Evolutionary conservation across 2,113 vertebrate species (phyloP).

Genomic region (Gadus chalcogrammus): DNA sequence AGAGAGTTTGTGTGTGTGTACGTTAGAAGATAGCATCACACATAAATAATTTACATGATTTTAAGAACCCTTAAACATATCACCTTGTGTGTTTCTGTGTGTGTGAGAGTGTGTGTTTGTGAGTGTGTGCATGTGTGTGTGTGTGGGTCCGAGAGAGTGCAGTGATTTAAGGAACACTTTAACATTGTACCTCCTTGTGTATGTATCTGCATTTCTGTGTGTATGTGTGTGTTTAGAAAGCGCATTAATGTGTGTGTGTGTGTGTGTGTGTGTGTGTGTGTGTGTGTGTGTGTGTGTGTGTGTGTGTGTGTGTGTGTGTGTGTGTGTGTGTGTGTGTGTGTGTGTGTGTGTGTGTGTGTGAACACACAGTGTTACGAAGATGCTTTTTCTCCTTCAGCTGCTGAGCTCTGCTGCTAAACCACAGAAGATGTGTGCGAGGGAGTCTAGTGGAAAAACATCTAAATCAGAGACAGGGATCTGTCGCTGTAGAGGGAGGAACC

Average conservation of each 20-base stretch:
- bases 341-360: not conserved
- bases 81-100: too few relatives aligned
- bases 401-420: not conserved
- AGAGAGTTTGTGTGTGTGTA: too few relatives aligned
- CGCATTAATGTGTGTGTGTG: not conserved
- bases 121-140: too few relatives aligned
- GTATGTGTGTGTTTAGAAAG: too few relatives aligned
- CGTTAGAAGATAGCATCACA: too few relatives aligned
- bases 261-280: constrained; percentile 19
- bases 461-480: constrained; percentile 22
- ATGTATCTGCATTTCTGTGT: too few relatives aligned
- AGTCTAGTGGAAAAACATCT: constrained; percentile 1
- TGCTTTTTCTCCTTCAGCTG: not conserved
- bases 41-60: too few relatives aligned
- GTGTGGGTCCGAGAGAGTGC: too few relatives aligned
- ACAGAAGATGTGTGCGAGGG: not conserved
- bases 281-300: not conserved
- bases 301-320: not conserved
- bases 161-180: too few relatives aligned
- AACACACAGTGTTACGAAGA: not conserved
- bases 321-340: constrained; percentile 19
- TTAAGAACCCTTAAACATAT: too few relatives aligned
- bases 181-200: too few relatives aligned
- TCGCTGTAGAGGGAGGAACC: constrained; percentile 4
- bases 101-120: too few relatives aligned